Evolutionary conservation across 1,140 invertebrate species (phyloP).

Genomic region (Battus philenor): DNA sequence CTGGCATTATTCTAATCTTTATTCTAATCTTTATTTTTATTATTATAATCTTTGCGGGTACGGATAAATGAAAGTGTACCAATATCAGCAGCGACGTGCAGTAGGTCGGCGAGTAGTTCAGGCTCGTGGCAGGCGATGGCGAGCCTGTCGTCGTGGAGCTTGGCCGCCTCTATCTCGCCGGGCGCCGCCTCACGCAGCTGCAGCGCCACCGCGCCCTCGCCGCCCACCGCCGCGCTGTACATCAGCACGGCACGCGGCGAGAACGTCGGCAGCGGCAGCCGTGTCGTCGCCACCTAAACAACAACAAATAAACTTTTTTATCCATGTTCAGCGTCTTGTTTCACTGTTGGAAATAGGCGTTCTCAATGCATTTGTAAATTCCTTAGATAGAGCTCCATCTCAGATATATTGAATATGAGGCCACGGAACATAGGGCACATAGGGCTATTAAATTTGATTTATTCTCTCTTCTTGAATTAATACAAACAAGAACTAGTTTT

Average conservation of each 20-base stretch:
- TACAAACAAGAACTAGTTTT: too few species aligned
- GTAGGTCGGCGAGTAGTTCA: conserved; percentile 68
- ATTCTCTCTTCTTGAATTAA: too few species aligned
- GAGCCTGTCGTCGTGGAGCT: conserved; percentile 58
- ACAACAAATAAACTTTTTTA: neutral
- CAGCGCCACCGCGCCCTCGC: conserved; percentile 74
- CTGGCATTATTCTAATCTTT: too few species aligned
- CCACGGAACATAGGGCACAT: too few species aligned
- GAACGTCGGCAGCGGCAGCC: conserved; percentile 75
- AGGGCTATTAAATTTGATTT: too few species aligned
- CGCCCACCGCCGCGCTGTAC: conserved; percentile 78
- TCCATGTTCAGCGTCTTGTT: neutral
- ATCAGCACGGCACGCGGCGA: conserved; percentile 77
- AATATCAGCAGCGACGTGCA: conserved; percentile 57
- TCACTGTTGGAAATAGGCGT: neutral
- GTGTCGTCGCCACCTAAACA: conserved; percentile 50
- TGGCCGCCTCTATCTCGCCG: conserved; percentile 49
- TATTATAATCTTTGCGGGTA: too few species aligned
- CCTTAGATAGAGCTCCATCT: neutral
- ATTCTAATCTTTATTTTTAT: too few species aligned
- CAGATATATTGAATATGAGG: neutral
- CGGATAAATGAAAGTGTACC: conserved; percentile 43
- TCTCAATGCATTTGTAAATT: neutral
- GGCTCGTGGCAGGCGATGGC: conserved; percentile 77
- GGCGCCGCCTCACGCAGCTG: conserved; percentile 76